phyloP scores from a whole-genome alignment of 2,888 invertebrate species.

The Cynaeus angustus region DNA sequence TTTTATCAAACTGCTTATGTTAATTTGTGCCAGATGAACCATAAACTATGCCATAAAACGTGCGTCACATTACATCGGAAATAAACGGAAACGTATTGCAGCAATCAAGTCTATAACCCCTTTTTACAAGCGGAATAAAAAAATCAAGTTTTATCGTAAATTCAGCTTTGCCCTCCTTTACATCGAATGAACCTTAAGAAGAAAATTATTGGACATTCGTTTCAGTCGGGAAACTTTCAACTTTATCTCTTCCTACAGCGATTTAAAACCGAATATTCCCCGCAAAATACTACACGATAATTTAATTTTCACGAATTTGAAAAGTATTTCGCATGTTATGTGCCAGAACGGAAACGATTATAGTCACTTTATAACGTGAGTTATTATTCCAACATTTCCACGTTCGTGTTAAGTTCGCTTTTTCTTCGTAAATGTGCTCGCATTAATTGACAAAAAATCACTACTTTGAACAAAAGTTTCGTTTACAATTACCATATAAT shows the following conservation, averaged over 20 bases:
- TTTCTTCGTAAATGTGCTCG: constrained; percentile 11
- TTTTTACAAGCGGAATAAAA: constrained; percentile 24
- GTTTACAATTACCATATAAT: no score
- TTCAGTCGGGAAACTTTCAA: constrained; percentile 16
- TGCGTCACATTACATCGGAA: constrained; percentile 2
- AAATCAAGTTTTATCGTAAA: constrained; percentile 33
- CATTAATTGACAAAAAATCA: constrained; percentile 13
- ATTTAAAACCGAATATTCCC: constrained; percentile 5
- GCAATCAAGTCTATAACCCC: constrained; percentile 13
- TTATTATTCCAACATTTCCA: constrained; percentile 28
- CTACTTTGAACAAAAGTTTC: not conserved
- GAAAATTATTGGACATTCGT: constrained; percentile 37
- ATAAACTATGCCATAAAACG: constrained; percentile 5
- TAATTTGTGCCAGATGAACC: constrained; percentile 14
- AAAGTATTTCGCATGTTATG: constrained; percentile 13
- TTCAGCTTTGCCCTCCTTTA: constrained; percentile 12
- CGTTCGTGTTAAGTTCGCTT: constrained; percentile 22
- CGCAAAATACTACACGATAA: constrained; percentile 14
- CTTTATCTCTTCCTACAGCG: constrained; percentile 14
- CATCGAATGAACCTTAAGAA: constrained; percentile 21
- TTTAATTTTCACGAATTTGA: constrained; percentile 20
- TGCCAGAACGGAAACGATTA: constrained; percentile 23
- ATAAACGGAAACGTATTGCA: constrained; percentile 21
- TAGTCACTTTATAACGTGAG: constrained; percentile 20
- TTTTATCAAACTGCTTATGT: not conserved